A percentile compares a stretch with the other conserved stretches of the same genome.
Evolutionary conservation across 2,888 invertebrate genomes (phyloP).

Genomic region (Athalia cordata): DNA sequence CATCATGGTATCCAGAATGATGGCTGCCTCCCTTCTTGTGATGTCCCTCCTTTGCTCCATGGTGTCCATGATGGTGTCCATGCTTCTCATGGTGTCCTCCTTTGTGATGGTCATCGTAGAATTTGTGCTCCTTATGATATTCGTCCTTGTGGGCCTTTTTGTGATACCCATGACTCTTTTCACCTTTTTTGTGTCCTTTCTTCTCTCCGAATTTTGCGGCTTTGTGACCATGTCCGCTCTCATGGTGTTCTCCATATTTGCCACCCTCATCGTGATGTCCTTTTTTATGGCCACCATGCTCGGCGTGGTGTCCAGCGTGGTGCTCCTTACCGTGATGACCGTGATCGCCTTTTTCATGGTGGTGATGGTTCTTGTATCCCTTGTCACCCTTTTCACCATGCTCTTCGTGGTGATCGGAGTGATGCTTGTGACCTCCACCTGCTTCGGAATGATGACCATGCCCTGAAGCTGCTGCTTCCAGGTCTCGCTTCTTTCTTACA

Average conservation of each 20-base stretch:
- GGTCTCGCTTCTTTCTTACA: constrained; percentile 48
- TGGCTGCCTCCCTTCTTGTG: constrained; percentile 81
- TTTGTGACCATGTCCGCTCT: constrained; percentile 81
- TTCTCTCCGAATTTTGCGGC: constrained; percentile 84
- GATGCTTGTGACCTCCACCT: constrained; percentile 83
- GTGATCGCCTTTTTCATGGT: constrained; percentile 81
- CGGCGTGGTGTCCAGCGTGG: constrained; percentile 78
- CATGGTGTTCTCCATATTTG: constrained; percentile 80
- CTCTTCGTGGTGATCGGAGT: constrained; percentile 81
- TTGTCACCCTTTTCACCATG: constrained; percentile 87
- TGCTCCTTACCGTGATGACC: constrained; percentile 78
- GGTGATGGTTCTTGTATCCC: constrained; percentile 85
- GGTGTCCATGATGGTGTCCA: constrained; percentile 81
- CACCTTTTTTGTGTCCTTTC: constrained; percentile 85
- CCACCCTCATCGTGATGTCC: constrained; percentile 80
- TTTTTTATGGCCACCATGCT: constrained; percentile 79
- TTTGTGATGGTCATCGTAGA: constrained; percentile 85
- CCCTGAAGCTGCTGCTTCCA: constrained; percentile 48
- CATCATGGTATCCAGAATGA: constrained; percentile 78
- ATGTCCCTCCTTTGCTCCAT: constrained; percentile 78
- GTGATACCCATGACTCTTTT: constrained; percentile 86
- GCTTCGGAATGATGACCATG: constrained; percentile 70
- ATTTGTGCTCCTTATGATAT: constrained; percentile 86
- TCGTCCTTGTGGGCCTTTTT: constrained; percentile 88
- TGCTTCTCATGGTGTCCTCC: constrained; percentile 82